Conservation (phyloP, 2,113 vertebrate genomes). For the Plecturocebus donacophilus region DNA sequence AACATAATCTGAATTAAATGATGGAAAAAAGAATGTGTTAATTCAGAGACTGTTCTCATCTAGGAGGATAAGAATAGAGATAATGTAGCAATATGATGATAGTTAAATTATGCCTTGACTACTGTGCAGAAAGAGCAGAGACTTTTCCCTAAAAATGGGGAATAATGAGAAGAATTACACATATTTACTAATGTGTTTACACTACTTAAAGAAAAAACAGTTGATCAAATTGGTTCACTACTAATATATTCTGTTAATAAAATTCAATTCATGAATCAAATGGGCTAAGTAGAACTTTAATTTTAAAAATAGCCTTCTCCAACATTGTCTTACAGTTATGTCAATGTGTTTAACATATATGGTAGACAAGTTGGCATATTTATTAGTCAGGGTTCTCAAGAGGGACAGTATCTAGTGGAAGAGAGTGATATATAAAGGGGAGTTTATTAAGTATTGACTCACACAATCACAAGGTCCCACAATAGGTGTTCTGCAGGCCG, state of each 20-base stretch:
- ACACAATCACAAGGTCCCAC: too few species aligned
- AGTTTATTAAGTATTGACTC: too few species aligned
- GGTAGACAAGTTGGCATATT: background rate
- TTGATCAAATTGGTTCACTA: slow-evolving; percentile 42
- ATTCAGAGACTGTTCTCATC: background rate
- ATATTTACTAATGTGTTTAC: background rate
- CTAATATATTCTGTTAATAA: slow-evolving; percentile 27
- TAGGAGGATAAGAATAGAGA: background rate
- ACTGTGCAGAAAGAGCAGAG: background rate
- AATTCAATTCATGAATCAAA: slow-evolving; percentile 57
- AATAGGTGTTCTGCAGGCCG: too few species aligned
- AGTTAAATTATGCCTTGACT: background rate
- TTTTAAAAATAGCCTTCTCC: slow-evolving; percentile 56
- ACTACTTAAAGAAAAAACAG: slow-evolving; percentile 41
- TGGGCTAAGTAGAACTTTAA: slow-evolving; percentile 55
- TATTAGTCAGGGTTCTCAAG: too few species aligned
- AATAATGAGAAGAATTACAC: background rate
- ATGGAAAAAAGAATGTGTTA: background rate
- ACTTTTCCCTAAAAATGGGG: background rate
- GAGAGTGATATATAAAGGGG: too few species aligned
- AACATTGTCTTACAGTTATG: slow-evolving; percentile 36
- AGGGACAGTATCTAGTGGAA: too few species aligned
- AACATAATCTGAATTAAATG: background rate
- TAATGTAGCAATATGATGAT: background rate
- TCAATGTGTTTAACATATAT: slow-evolving; percentile 46